These are phyloP conservation scores for Pterocles burchelli DNA, from an alignment of 2,113 vertebrate species.

Conservation along the genomic window DNA sequence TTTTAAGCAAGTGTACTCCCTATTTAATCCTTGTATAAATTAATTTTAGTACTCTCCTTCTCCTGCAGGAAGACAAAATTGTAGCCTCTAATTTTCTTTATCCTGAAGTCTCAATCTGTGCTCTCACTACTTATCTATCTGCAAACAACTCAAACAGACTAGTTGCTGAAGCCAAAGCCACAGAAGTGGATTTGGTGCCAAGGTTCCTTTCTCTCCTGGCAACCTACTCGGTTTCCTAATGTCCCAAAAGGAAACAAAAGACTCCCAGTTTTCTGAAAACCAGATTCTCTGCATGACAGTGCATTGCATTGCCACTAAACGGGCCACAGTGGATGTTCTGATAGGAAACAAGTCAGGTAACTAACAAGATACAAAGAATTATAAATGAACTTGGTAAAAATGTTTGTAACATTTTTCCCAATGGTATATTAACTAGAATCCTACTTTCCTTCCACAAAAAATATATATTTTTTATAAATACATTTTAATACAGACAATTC, in stretches of 20 bases:
- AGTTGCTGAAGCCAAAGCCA: conserved; percentile 33
- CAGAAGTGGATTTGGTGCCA: neutral
- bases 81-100: conserved; percentile 29
- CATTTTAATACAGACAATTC: conserved; percentile 63
- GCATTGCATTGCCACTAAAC: neutral
- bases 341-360: neutral
- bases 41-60: conserved; percentile 3
- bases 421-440: conserved; percentile 10
- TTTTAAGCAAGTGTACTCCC: conserved; percentile 37
- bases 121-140: neutral
- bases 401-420: neutral
- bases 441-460: conserved; percentile 65
- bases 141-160: neutral
- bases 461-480: conserved; percentile 67
- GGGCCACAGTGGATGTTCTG: conserved; percentile 41
- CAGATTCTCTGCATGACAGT: conserved; percentile 25
- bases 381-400: conserved; percentile 51
- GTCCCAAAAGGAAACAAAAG: conserved; percentile 43
- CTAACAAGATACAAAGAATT: conserved; percentile 48
- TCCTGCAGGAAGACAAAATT: conserved; percentile 58
- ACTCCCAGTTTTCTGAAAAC: conserved; percentile 25
- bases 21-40: conserved; percentile 11
- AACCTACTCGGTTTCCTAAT: neutral
- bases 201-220: neutral
- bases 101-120: neutral